phyloP scores from a whole-genome alignment of 1,140 invertebrate genomes.

The Zaprionus vittiger region DNA sequence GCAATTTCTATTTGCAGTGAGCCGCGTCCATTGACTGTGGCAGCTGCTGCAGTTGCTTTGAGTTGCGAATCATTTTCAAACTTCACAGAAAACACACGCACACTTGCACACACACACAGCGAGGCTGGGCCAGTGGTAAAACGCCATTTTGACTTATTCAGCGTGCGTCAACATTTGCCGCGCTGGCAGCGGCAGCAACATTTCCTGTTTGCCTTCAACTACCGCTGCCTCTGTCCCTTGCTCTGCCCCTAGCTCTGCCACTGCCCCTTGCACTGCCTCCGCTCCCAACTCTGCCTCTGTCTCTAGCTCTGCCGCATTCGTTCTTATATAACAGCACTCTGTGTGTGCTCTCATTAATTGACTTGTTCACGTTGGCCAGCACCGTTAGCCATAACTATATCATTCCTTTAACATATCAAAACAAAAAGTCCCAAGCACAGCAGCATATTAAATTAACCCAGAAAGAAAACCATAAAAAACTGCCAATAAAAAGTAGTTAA shows the following conservation, averaged over 20 bases:
- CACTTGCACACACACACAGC: conserved; percentile 9
- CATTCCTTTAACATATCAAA: not conserved
- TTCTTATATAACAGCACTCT: not conserved
- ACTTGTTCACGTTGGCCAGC: not conserved
- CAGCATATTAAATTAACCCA: too few relatives aligned
- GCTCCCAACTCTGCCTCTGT: too few relatives aligned
- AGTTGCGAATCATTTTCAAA: conserved; percentile 31
- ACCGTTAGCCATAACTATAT: conserved; percentile 2
- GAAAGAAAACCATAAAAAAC: too few relatives aligned
- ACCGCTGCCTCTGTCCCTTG: not conserved
- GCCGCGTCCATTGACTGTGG: not conserved
- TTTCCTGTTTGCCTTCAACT: conserved; percentile 16
- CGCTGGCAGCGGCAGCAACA: conserved; percentile 1
- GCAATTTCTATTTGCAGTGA: conserved; percentile 32
- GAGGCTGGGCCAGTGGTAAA: conserved; percentile 1
- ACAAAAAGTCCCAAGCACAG: not conserved
- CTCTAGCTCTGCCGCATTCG: not conserved
- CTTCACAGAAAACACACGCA: not conserved
- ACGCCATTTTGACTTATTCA: conserved; percentile 49
- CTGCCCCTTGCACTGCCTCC: not conserved
- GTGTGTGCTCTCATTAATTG: conserved; percentile 28
- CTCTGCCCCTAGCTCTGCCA: not conserved
- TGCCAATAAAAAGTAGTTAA: too few relatives aligned
- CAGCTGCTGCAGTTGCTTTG: conserved; percentile 24
- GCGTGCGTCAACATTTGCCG: conserved; percentile 31